Conservation (phyloP, 2,888 invertebrate species). For the Lasioglossum vierecki region DNA sequence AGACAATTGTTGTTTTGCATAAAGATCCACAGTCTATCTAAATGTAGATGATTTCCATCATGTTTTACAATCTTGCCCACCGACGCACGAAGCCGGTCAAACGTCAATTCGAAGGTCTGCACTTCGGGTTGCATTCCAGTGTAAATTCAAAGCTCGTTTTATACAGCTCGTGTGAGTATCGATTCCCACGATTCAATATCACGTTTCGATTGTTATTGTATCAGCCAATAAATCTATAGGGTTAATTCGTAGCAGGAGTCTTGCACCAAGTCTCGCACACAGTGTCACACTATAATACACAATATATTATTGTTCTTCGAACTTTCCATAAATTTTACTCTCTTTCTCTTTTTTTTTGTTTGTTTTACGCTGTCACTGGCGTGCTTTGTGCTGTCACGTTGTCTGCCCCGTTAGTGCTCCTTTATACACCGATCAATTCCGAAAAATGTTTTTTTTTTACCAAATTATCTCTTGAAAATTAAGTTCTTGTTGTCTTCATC, state of each 20-base stretch:
- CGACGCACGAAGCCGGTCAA: constrained; percentile 27
- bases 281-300: constrained; percentile 83
- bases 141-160: constrained; percentile 25
- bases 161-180: constrained; percentile 6
- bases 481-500: constrained; percentile 7
- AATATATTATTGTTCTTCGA: constrained; percentile 82
- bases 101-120: constrained; percentile 9
- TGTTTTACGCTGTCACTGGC: not conserved
- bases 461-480: constrained; percentile 15
- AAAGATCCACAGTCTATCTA: too few relatives aligned
- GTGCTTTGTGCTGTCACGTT: constrained; percentile 34
- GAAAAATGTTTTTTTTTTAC: not conserved
- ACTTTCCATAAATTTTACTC: constrained; percentile 19
- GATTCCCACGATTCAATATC: constrained; percentile 21
- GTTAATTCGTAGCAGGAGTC: constrained; percentile 77
- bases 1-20: too few relatives aligned
- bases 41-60: not conserved
- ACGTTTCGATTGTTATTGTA: constrained; percentile 33
- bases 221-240: constrained; percentile 64
- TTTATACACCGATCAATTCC: constrained; percentile 12
- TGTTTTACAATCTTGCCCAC: not conserved
- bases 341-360: not conserved
- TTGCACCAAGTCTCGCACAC: constrained; percentile 78
- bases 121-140: not conserved
- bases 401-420: constrained; percentile 14